These are phyloP conservation scores for Perizoma affinitatum DNA, from an alignment of 2,888 invertebrate species.

Conservation along the genomic window DNA sequence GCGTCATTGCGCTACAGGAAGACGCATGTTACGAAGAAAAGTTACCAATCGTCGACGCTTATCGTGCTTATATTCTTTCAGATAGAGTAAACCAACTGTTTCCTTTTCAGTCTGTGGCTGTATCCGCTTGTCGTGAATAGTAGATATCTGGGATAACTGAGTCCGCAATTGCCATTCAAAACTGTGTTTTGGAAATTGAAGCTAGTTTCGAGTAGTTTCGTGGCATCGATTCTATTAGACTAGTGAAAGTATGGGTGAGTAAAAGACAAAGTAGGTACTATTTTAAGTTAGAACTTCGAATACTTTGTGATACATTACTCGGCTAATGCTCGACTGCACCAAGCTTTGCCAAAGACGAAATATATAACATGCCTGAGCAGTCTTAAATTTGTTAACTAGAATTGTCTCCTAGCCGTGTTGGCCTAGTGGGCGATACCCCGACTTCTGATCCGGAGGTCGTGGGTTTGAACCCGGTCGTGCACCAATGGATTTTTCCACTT, in stretches of 20 bases:
- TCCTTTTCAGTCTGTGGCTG: not conserved
- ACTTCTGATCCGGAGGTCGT: no score
- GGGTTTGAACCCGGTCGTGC: no score
- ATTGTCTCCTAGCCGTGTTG: no score
- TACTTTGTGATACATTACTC: no score
- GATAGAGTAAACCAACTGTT: conserved; percentile 1
- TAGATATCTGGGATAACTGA: conserved; percentile 37
- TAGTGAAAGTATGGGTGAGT: conserved; percentile 3
- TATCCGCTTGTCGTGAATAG: conserved; percentile 9
- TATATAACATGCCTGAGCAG: no score
- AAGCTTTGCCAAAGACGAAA: no score
- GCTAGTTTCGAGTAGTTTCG: not conserved
- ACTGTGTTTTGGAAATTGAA: conserved; percentile 40
- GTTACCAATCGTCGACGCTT: not conserved
- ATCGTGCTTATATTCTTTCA: not conserved
- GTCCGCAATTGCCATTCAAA: conserved; percentile 36
- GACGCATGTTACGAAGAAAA: no score
- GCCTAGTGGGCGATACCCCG: no score
- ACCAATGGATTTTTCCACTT: no score
- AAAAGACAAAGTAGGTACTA: conserved; percentile 1
- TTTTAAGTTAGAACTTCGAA: not conserved
- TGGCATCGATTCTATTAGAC: conserved; percentile 5
- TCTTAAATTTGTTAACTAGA: no score
- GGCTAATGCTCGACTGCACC: no score
- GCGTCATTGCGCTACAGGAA: not conserved